These are phyloP conservation scores for Lipophrys pholis DNA, from an alignment of 2,113 vertebrate genomes.

Conservation along the genomic window DNA sequence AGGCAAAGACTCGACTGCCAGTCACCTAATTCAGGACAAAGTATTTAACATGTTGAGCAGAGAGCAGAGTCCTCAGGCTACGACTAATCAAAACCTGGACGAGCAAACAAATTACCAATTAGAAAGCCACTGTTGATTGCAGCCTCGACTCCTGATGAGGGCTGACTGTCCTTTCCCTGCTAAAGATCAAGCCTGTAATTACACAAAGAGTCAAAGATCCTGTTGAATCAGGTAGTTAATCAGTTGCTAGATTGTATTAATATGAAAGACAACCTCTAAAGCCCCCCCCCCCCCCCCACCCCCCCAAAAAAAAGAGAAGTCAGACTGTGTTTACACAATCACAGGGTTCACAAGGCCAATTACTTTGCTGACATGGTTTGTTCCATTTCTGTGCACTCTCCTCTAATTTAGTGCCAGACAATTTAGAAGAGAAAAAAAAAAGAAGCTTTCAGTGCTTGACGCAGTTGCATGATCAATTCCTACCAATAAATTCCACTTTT, in stretches of 20 bases:
- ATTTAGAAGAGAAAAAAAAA: conserved; percentile 1
- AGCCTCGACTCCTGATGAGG: conserved; percentile 56
- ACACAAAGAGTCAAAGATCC: conserved; percentile 66
- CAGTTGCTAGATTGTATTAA: conserved; percentile 50
- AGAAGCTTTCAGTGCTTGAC: background rate
- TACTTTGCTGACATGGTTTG: conserved; percentile 1
- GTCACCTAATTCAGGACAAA: background rate
- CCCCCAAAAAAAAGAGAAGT: conserved; percentile 36
- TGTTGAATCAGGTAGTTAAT: conserved; percentile 65
- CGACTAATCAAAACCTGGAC: conserved; percentile 59
- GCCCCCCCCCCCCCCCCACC: too few relatives aligned
- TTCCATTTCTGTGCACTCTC: background rate
- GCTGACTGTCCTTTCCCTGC: conserved; percentile 56
- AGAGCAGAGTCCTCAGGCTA: conserved; percentile 19
- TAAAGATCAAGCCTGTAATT: conserved; percentile 78
- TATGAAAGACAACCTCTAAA: conserved; percentile 44
- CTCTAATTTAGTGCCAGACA: conserved; percentile 3
- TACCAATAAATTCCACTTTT: conserved; percentile 19
- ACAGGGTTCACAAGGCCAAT: background rate
- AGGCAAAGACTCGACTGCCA: too few relatives aligned
- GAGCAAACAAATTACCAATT: conserved; percentile 70
- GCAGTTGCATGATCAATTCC: conserved; percentile 9
- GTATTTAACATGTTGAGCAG: conserved; percentile 29
- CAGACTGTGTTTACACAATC: conserved; percentile 26
- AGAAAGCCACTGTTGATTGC: conserved; percentile 62